Conservation (phyloP, 2,113 vertebrate species). For the Lagenorhynchus albirostris region DNA sequence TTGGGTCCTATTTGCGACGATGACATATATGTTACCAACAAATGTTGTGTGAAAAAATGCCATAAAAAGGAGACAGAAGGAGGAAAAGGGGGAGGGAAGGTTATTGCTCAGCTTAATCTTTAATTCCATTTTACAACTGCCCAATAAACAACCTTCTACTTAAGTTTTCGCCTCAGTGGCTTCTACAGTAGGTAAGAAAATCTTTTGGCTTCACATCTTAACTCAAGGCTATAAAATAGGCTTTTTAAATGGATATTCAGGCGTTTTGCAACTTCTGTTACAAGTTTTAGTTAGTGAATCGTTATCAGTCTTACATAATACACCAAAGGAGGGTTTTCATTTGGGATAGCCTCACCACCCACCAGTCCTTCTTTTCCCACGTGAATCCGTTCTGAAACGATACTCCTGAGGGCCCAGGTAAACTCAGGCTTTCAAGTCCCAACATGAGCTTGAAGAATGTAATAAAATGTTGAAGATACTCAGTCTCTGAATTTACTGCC, state of each 20-base stretch:
- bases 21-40: neutral
- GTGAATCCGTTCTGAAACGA: neutral
- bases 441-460: neutral
- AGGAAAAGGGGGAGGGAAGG: neutral
- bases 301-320: neutral
- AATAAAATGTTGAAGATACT: neutral
- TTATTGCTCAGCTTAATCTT: neutral
- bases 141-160: constrained; percentile 25
- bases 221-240: neutral
- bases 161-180: neutral
- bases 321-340: neutral
- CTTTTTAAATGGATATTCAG: neutral
- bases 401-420: neutral
- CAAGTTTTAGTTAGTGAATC: neutral
- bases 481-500: neutral
- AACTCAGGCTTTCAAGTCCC: neutral
- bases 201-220: neutral
- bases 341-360: neutral
- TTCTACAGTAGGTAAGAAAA: constrained; percentile 35
- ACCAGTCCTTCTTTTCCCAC: neutral
- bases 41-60: neutral
- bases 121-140: constrained; percentile 13
- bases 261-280: constrained; percentile 12
- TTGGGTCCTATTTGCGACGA: neutral
- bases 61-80: neutral